A percentile compares a stretch with the other conserved stretches of the same genome.
These are phyloP conservation scores for Iselma pallidipennis DNA, from an alignment of 2,888 invertebrate species.

Conservation along the genomic window DNA sequence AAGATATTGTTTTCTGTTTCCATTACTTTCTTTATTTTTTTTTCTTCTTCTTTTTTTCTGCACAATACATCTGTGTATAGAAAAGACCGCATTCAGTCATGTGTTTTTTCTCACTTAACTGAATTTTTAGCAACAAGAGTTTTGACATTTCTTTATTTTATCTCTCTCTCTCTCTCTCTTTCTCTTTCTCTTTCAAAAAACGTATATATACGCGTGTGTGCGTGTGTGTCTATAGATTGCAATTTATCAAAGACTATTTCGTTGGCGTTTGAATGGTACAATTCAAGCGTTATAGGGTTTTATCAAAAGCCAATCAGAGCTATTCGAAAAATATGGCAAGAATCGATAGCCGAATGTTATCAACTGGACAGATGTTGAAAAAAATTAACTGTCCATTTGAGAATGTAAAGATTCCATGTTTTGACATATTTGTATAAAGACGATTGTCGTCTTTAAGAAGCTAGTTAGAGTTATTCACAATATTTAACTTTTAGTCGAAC, in stretches of 20 bases:
- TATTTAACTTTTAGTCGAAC: too few relatives aligned
- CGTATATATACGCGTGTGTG: background rate
- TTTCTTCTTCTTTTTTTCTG: background rate
- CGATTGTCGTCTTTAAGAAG: too few relatives aligned
- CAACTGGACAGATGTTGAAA: background rate
- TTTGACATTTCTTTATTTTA: too few relatives aligned
- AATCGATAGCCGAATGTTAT: background rate
- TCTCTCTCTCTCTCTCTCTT: too few relatives aligned
- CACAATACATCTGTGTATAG: background rate
- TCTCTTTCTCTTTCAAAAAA: background rate
- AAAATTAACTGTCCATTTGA: background rate
- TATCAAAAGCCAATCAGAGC: background rate
- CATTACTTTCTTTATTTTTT: background rate
- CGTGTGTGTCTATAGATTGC: background rate
- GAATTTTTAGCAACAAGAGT: background rate
- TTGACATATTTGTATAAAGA: too few relatives aligned
- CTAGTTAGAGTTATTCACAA: too few relatives aligned
- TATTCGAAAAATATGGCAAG: background rate
- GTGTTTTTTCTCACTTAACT: background rate
- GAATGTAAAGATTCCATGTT: background rate
- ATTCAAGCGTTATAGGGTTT: background rate
- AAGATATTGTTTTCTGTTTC: conserved; percentile 2
- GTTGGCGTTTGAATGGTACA: background rate
- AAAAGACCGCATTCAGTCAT: background rate
- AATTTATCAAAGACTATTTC: background rate